A percentile compares a stretch with the other conserved stretches of the same genome.
Evolutionary conservation across 2,888 invertebrate species (phyloP).

Genomic region (Cyrtodaria siliqua): DNA sequence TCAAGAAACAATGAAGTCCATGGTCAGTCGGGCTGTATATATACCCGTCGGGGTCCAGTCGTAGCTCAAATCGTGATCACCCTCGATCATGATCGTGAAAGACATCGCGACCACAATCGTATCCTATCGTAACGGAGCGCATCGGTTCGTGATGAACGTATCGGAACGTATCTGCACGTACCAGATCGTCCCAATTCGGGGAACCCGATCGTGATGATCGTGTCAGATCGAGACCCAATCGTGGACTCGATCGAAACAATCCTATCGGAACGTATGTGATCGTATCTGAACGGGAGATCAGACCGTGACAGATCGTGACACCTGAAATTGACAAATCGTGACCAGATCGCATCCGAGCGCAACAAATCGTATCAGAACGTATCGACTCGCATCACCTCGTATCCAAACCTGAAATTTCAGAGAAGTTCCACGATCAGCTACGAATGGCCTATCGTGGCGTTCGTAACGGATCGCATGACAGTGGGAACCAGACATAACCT

Average conservation of each 20-base stretch:
- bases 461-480: slow-evolving; percentile 19
- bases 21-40: slow-evolving; percentile 19
- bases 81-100: slow-evolving; percentile 6
- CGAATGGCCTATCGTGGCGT: slow-evolving; percentile 6
- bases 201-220: slow-evolving; percentile 2
- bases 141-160: slow-evolving; percentile 1
- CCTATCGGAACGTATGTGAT: slow-evolving; percentile 4
- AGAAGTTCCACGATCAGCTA: slow-evolving; percentile 4
- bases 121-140: slow-evolving; percentile 3
- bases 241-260: slow-evolving; percentile 4
- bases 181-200: slow-evolving; percentile 3
- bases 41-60: slow-evolving; percentile 1
- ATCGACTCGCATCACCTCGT: slow-evolving; percentile 10
- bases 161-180: not conserved
- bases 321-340: slow-evolving; percentile 16
- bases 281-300: slow-evolving; percentile 5
- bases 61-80: slow-evolving; percentile 6
- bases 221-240: slow-evolving; percentile 1
- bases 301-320: slow-evolving; percentile 3
- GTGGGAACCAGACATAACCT: not conserved
- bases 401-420: slow-evolving; percentile 13
- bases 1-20: slow-evolving; percentile 12
- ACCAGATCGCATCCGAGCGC: slow-evolving; percentile 19
- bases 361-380: slow-evolving; percentile 27
- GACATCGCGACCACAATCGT: slow-evolving; percentile 3